Percentiles rank a stretch among this genome's conserved stretches.
Conservation (phyloP, 2,888 invertebrate genomes). For the Stegophylla sp. region DNA sequence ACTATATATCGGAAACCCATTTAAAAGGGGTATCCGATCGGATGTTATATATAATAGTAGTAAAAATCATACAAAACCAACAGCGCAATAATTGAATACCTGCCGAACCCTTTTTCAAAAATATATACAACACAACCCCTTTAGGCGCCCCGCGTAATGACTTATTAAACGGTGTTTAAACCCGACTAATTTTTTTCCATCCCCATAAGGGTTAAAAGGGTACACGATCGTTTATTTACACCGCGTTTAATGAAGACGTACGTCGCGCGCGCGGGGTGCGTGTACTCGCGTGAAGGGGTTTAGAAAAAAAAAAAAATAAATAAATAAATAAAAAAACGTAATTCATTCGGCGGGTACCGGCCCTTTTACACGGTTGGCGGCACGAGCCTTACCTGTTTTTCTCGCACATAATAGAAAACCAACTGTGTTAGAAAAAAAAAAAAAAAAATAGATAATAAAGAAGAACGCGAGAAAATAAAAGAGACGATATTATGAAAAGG, state of each 20-base stretch:
- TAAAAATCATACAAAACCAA: slow-evolving; percentile 35
- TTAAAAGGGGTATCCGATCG: slow-evolving; percentile 37
- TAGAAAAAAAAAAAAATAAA: too few species aligned
- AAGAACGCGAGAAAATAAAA: not conserved
- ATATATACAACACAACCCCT: too few species aligned
- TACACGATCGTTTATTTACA: slow-evolving; percentile 41
- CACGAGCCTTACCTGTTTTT: slow-evolving; percentile 45
- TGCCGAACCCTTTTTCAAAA: slow-evolving; percentile 56
- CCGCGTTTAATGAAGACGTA: slow-evolving; percentile 55
- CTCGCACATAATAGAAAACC: slow-evolving; percentile 30
- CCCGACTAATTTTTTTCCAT: slow-evolving; percentile 56
- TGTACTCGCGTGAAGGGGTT: slow-evolving; percentile 51
- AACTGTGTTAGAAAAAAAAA: too few species aligned
- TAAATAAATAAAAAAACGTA: slow-evolving; percentile 1
- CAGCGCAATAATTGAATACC: slow-evolving; percentile 54
- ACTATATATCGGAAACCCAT: slow-evolving; percentile 6
- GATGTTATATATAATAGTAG: not conserved
- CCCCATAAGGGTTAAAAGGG: too few species aligned
- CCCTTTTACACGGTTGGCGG: slow-evolving; percentile 29
- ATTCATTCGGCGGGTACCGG: slow-evolving; percentile 15
- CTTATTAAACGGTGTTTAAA: slow-evolving; percentile 56
- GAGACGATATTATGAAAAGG: too few species aligned
- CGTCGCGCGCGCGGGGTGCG: not conserved
- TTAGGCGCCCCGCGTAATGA: slow-evolving; percentile 52
- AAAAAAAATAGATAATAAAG: slow-evolving; percentile 12